A percentile compares a stretch with the other conserved stretches of the same genome.
These are phyloP conservation scores for Melanotaenia trifasciata DNA, from an alignment of 2,797 vertebrate species.

Conservation along the genomic window DNA sequence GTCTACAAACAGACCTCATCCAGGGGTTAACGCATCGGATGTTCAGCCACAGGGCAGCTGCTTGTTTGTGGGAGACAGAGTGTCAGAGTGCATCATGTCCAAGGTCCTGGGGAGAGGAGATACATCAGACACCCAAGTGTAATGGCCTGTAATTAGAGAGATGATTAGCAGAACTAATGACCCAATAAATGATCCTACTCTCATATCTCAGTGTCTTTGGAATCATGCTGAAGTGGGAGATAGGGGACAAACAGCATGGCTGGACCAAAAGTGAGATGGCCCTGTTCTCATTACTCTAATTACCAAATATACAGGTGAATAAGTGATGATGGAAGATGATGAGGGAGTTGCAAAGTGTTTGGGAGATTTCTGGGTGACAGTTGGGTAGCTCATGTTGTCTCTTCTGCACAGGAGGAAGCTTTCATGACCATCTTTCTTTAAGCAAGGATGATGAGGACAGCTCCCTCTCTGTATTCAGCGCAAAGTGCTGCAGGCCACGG, in stretches of 20 bases:
- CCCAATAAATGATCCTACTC: slow-evolving; percentile 71
- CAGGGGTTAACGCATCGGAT: slow-evolving; percentile 44
- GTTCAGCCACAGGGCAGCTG: slow-evolving; percentile 44
- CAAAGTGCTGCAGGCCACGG: slow-evolving; percentile 65
- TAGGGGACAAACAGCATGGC: slow-evolving; percentile 36
- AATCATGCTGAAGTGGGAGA: slow-evolving; percentile 31
- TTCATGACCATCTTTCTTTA: slow-evolving; percentile 19
- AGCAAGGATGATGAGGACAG: slow-evolving; percentile 2
- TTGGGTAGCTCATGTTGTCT: slow-evolving; percentile 7
- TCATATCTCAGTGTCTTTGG: slow-evolving; percentile 58
- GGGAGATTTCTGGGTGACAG: slow-evolving; percentile 20
- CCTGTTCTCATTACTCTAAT: slow-evolving; percentile 57
- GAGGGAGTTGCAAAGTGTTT: slow-evolving; percentile 1
- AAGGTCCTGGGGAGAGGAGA: slow-evolving; percentile 60
- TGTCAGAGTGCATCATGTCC: slow-evolving; percentile 66
- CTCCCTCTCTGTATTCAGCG: slow-evolving; percentile 54
- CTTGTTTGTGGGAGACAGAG: slow-evolving; percentile 68
- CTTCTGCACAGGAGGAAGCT: slow-evolving; percentile 18
- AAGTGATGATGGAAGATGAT: slow-evolving; percentile 25
- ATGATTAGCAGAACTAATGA: slow-evolving; percentile 81
- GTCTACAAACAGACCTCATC: slow-evolving; percentile 39
- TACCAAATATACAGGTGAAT: slow-evolving; percentile 45
- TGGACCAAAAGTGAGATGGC: slow-evolving; percentile 18
- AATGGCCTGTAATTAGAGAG: slow-evolving; percentile 78
- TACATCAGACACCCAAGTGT: slow-evolving; percentile 62